Conservation (phyloP, 1,140 invertebrate species). For the Apis cerana region DNA sequence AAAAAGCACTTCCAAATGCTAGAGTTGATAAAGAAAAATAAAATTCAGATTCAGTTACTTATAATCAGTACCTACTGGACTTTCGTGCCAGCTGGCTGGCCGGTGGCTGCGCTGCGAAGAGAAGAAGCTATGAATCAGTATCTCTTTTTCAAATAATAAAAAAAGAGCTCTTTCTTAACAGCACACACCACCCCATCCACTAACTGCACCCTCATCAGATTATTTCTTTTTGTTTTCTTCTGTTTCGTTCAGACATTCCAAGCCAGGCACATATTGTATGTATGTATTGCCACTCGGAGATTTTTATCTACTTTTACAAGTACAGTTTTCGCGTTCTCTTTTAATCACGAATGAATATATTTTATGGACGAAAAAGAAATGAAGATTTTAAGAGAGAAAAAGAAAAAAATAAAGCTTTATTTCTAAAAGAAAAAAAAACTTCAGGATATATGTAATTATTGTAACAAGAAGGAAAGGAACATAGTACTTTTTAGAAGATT, state of each 20-base stretch:
- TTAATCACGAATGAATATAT: constrained; percentile 62
- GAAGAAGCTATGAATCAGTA: constrained; percentile 29
- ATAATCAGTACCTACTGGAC: constrained; percentile 58
- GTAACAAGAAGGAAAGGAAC: constrained; percentile 64
- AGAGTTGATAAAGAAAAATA: constrained; percentile 58
- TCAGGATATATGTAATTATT: constrained; percentile 60
- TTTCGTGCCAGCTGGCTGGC: constrained; percentile 62
- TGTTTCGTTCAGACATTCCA: constrained; percentile 74
- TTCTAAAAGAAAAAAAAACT: constrained; percentile 59
- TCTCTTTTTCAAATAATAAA: constrained; percentile 25
- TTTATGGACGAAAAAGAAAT: constrained; percentile 57
- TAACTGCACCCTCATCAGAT: constrained; percentile 63
- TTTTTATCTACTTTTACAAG: constrained; percentile 67
- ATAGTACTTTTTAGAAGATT: constrained; percentile 73
- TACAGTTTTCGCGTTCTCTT: constrained; percentile 59
- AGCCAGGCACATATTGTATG: constrained; percentile 51
- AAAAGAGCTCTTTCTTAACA: constrained; percentile 48
- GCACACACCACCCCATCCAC: constrained; percentile 53
- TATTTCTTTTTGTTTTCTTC: constrained; percentile 59
- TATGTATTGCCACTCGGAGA: constrained; percentile 54
- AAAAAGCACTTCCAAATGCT: constrained; percentile 62
- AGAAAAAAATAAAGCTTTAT: constrained; percentile 56
- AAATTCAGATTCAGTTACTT: constrained; percentile 58
- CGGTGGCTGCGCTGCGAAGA: constrained; percentile 55
- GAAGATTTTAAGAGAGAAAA: constrained; percentile 43